Evolutionary conservation across 2,888 invertebrate species (phyloP), one percentile per base, ranked within the genome.

Genomic region (Chesias legatella): DNA sequence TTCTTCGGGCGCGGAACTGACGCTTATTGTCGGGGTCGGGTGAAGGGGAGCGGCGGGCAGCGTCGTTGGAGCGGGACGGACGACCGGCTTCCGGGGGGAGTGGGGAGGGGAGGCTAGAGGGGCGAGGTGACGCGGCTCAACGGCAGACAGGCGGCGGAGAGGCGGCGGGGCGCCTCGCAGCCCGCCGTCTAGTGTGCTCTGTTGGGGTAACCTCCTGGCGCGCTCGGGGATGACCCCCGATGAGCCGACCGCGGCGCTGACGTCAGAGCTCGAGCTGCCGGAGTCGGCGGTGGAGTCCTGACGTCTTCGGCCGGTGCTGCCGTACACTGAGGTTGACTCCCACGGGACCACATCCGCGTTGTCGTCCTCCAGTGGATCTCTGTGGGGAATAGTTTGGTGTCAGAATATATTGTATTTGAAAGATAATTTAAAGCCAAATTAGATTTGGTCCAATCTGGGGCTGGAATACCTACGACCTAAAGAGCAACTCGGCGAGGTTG

Each of bases 401-500:
- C 22, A 23, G 0, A 9, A 9, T 4, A n/a, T n/a, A n/a, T n/a
- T n/a, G n/a, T n/a, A n/a, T n/a, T n/a, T n/a, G n/a, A n/a, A n/a
- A n/a, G n/a, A n/a, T n/a, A n/a, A n/a, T n/a, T n/a, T n/a, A n/a
- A n/a, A n/a, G n/a, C n/a, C n/a, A n/a, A n/a, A n/a, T n/a, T n/a
- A n/a, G n/a, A n/a, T n/a, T n/a, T n/a, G n/a, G n/a, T n/a, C n/a
- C n/a, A n/a, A n/a, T n/a, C n/a, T n/a, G n/a, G n/a, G n/a, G n/a
- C n/a, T n/a, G n/a, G n/a, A n/a, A n/a, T n/a, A n/a, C n/a, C n/a
- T n/a, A n/a, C n/a, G n/a, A 11, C 17, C 11, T 9, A 1, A 26
- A 17, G 30, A 94, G 93, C 61, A 95, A 77, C 65, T 95, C 95
- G 71, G 94, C 93, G 53, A 97, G 91, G 84, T 97, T 96, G 66